Base-by-base conservation (phyloP, 2,888 invertebrate species). In the Drosophila limbata region DNA sequence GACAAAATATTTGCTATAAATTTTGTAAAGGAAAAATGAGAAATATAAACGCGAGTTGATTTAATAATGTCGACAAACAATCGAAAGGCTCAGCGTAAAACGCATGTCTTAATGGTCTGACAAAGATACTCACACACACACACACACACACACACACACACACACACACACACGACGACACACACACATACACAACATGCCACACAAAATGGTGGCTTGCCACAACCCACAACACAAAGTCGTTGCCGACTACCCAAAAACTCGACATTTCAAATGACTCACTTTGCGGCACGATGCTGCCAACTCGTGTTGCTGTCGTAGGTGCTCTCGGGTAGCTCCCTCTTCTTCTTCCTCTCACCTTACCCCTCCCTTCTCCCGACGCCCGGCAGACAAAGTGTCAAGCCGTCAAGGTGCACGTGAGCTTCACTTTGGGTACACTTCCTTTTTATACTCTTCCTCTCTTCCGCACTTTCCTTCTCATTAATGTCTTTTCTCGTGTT, bases 191-290 rank as follows among this genome's bases (percentile, higher is more conserved):
- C 48, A 39, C 15, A 50, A 21, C 53, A 6, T 47, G 21, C 15
- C 39, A 47, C 39, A 40, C 4, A 25, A 45, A n/a, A 28, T 13
- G 44, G 61, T 51, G 73, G 55, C 67, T 72, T 50, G 45, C 52
- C 59, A 61, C 62, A 77, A 59, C 66, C 64, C 70, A 56, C 67
- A 55, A 47, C 33, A 45, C 21, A 57, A 50, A 69, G 64, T 40
- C 52, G 28, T 61, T n/a, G 35, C 40, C 44, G 45, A 48, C 15
- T 39, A n/a, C 28, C 57, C 45, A 62, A 59, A 52, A 63, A 60
- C 60, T 53, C 57, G 59, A 44, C 55, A 59, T 65, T 51, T 61
- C 44, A 79, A 81, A 82, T 81, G 79, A 79, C 81, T 74, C 84
- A 84, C 70, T 81, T 73, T 77, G 73, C 8, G 69, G 63, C 51